phyloP scores from a whole-genome alignment of 2,888 invertebrate genomes.

The Tanytarsus gracilentus region DNA sequence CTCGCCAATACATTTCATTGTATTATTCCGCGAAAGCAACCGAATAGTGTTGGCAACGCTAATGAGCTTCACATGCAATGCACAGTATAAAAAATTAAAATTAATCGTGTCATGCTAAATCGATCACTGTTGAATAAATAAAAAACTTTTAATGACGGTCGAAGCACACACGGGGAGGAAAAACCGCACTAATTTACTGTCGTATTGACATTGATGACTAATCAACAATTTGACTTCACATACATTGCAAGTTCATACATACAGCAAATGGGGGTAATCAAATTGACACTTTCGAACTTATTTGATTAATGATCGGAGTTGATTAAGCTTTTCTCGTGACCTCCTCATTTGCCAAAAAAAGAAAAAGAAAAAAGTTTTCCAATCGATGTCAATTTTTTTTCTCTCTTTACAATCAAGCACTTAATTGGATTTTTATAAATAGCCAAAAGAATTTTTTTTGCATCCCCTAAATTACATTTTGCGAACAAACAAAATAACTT shows the following conservation, averaged over 20 bases:
- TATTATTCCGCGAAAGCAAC: too few relatives aligned
- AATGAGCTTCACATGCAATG: slow-evolving; percentile 8
- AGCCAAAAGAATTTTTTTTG: too few relatives aligned
- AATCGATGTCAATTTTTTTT: background rate
- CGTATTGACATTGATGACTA: slow-evolving; percentile 7
- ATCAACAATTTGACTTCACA: background rate
- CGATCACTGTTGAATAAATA: background rate
- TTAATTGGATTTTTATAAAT: background rate
- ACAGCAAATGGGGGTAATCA: too few relatives aligned
- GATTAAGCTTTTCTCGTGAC: background rate
- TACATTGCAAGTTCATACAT: background rate
- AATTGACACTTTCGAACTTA: background rate
- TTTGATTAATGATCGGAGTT: slow-evolving; percentile 1
- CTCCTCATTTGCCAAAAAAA: background rate
- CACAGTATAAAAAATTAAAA: background rate
- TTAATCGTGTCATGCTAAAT: slow-evolving; percentile 4
- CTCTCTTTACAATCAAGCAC: background rate
- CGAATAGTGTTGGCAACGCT: background rate
- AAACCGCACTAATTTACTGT: background rate
- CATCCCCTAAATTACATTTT: too few relatives aligned
- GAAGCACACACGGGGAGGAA: too few relatives aligned
- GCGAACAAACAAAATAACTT: background rate
- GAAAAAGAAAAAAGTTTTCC: too few relatives aligned
- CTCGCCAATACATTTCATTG: too few relatives aligned
- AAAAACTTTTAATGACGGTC: background rate